Percentiles rank a stretch among this genome's conserved stretches.
These are phyloP conservation scores for Bolborhynchus lineola DNA, from an alignment of 2,113 vertebrate species.

Conservation along the genomic window DNA sequence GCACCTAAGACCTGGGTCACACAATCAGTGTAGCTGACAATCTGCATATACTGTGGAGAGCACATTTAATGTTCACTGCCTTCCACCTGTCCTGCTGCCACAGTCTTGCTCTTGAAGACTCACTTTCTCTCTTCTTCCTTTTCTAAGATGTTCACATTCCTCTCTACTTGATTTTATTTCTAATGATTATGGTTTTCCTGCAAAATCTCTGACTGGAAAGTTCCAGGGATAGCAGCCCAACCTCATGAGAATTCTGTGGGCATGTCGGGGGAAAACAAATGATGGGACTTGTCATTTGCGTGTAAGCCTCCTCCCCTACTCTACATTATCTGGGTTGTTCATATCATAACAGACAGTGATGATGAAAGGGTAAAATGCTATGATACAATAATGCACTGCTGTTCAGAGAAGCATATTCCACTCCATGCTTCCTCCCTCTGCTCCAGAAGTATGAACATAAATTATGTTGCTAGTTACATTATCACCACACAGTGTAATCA, in stretches of 20 bases:
- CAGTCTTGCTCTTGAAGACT: background rate
- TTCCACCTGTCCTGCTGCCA: background rate
- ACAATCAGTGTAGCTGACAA: background rate
- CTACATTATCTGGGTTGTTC: background rate
- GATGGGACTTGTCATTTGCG: background rate
- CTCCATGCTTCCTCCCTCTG: background rate
- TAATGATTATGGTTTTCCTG: background rate
- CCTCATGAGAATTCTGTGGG: background rate
- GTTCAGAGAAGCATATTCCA: background rate
- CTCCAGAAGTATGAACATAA: constrained; percentile 18
- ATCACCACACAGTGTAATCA: background rate
- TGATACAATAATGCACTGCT: background rate
- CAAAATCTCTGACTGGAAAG: background rate
- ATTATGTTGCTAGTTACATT: constrained; percentile 16
- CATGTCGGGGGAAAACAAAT: background rate
- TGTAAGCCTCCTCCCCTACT: background rate
- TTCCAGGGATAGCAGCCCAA: background rate
- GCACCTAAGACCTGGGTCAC: background rate
- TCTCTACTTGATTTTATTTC: background rate
- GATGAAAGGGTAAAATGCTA: background rate
- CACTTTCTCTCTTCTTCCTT: background rate
- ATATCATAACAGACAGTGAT: background rate
- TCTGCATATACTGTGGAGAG: background rate
- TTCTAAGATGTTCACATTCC: background rate
- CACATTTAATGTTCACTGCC: background rate